Evolutionary conservation across 1,140 invertebrate genomes (phyloP), one percentile per base, ranked within the genome.

Genomic region (Magallana ariakensis): DNA sequence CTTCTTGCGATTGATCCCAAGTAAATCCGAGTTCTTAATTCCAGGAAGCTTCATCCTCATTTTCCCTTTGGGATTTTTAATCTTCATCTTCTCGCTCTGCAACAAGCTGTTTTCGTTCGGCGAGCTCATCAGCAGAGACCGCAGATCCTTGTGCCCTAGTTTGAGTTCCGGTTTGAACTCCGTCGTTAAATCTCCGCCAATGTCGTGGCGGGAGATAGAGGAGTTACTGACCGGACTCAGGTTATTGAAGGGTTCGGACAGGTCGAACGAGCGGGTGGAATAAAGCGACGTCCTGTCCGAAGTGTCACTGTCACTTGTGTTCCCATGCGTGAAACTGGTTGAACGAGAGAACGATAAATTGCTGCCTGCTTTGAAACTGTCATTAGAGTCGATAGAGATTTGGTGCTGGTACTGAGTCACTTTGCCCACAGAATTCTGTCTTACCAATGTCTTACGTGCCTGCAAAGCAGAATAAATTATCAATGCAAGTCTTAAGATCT

Each of bases 1-100:
- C 84, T 89, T 91, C 56, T 87, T 89, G 62, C 75, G 58, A 56
- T 87, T 83, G 7, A 88, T 66, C 85, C 87, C 87, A 13, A 91
- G 54, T 57, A 91, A 33, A 15, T 82, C 62, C 0, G 66, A 75
- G 26, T 75, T 75, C 22, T 75, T 75, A 5, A 60, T 84, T n/a
- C 55, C 85, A 10, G 87, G 58, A 4, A 87, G 46, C 66, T 80
- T 87, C 53, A 87, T 54, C 82, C 56, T 85, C 15, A 87, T 84
- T 75, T 84, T 87, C 33, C 83, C 83, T 22, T 85, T 80, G 22
- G 56, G 22, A 33, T 88, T 58, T 60, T 89, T 84, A 80, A 87
- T 84, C 87, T 89, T 86, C 33, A 84, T 13, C 56, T 85, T 83
- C 82, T 89, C 80, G 86, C 82, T 56, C 26, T 83, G 56, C 33